Percentiles rank a stretch among this genome's conserved stretches.
These are phyloP conservation scores for Fragum sueziense DNA, from an alignment of 2,888 invertebrate genomes.

Conservation along the genomic window DNA sequence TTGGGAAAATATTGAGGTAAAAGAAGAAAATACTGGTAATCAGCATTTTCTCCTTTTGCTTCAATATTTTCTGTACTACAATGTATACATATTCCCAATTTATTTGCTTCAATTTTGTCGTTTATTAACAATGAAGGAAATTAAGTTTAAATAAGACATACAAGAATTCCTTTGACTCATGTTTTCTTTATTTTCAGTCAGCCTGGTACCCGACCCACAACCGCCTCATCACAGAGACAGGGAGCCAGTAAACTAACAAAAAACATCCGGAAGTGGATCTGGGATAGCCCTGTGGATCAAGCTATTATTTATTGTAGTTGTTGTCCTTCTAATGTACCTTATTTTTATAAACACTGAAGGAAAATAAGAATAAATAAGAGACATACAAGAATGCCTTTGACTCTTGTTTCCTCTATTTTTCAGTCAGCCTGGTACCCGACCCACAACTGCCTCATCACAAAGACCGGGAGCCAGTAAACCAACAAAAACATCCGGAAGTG, in stretches of 20 bases:
- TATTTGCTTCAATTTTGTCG: no score
- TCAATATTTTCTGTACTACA: no score
- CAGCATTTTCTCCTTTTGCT: no score
- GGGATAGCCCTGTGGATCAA: conserved; percentile 69
- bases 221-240: not conserved
- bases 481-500: conserved; percentile 41
- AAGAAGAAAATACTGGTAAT: no score
- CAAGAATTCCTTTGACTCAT: no score
- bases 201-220: not conserved
- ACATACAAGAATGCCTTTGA: no score
- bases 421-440: not conserved
- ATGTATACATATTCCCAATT: no score
- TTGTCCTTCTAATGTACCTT: conserved; percentile 68
- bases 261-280: conserved; percentile 51
- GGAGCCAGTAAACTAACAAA: not conserved
- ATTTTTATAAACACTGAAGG: conserved; percentile 72
- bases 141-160: no score
- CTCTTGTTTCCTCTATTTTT: no score
- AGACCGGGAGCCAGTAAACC: not conserved
- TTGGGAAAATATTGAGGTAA: no score
- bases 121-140: no score
- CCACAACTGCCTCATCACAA: not conserved
- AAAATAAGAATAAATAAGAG: no score
- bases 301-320: conserved; percentile 57
- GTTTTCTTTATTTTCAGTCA: not conserved